Evolutionary conservation across 2,888 invertebrate species (phyloP), one percentile per base, ranked within the genome.

Genomic region (Yponomeuta evonymella): DNA sequence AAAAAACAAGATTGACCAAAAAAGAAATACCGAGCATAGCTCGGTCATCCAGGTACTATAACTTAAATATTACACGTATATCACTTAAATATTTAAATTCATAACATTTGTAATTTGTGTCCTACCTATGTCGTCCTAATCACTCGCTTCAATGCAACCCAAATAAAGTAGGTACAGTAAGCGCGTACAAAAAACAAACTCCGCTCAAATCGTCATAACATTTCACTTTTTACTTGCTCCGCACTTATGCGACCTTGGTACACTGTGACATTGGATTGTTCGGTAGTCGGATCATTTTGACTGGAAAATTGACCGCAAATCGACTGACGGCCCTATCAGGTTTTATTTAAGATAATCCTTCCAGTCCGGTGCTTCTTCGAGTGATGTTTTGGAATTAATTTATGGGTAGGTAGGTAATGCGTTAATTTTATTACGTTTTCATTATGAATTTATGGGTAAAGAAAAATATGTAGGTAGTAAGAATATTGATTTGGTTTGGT

Each of bases 291-390:
- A 65, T 48, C 76, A 73, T 76, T 75, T 75, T 75, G 76, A 76
- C 72, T 74, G 73, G 73, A 76, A 79, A 75, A 77, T 75, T 73
- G 74, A 81, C 80, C 81, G 75, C 79, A 80, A 78, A 75, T 77
- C 75, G 15, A 58, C 8, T 58, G 15, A 15, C 12, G 51, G 15
- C 51, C 51, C 10, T 51, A 51, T 58, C 51, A 58, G 15, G 51
- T 58, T 12, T 58, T 58, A 58, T 12, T 58, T 58, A 0, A 0
- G 12, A 58, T 58, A 15, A 58, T 58, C 51, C 51, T 58, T 58
- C 51, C 51, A 58, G 3, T 3, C 8, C 15, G 15, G 3, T 58
- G 51, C 15, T 15, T 58, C 12, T 15, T 58, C 51, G 51, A 58
- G 1, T 58, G 51, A 58, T 58, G 51, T 58, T 12, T 15, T 15